Evolutionary conservation across 2,888 invertebrate genomes (phyloP).

Genomic region (Ectemnius continuus): DNA sequence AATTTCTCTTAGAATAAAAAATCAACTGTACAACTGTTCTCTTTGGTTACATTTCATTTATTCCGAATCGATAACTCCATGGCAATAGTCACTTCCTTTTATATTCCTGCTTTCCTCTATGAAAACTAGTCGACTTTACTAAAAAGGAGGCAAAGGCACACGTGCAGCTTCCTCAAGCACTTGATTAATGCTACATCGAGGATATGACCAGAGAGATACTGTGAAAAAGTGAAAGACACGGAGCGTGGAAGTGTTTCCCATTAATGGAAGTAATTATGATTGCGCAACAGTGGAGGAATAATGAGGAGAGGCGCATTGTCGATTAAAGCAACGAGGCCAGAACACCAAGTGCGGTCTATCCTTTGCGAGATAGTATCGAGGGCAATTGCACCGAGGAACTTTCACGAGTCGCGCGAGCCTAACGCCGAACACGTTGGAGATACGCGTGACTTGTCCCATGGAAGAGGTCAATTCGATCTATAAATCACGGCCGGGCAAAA

Average conservation of each 20-base stretch:
- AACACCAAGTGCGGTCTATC: conserved; percentile 12
- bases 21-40: too few species aligned
- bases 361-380: not conserved
- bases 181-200: too few species aligned
- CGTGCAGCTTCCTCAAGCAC: too few species aligned
- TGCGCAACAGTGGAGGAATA: not conserved
- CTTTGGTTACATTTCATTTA: too few species aligned
- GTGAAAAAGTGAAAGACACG: not conserved
- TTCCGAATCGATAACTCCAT: too few species aligned
- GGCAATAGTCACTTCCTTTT: too few species aligned
- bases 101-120: too few species aligned
- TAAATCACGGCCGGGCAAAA: conserved; percentile 33
- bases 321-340: conserved; percentile 8
- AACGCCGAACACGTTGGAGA: conserved; percentile 13
- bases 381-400: conserved; percentile 13
- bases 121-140: too few species aligned
- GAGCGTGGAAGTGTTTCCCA: not conserved
- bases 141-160: too few species aligned
- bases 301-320: not conserved
- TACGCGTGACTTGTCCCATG: conserved; percentile 16
- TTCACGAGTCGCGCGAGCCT: conserved; percentile 21
- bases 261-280: not conserved
- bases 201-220: too few species aligned
- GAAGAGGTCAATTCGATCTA: conserved; percentile 36
- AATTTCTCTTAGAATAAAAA: too few species aligned